Base-by-base conservation (phyloP, 2,797 vertebrate genomes). In the Amblyraja radiata region DNA sequence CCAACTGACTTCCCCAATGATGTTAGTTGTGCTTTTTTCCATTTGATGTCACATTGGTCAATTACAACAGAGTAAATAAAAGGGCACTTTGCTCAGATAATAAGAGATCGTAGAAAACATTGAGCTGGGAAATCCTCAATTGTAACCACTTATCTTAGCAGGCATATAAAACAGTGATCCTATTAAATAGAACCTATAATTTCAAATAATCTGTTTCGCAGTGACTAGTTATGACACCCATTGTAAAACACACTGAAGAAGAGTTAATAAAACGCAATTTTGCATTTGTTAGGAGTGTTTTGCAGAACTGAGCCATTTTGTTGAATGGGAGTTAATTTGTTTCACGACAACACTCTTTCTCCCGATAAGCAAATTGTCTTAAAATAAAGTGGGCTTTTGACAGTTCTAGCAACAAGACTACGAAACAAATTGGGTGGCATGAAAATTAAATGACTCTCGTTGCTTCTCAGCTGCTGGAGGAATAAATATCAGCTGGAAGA, bases 371-470 rank as follows among this genome's bases (percentile, higher is more conserved):
- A 94, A 95, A 73, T 61, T 94, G 96, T 95, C 96, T 96, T 94
- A 95, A 96, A 95, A 94, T 94, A 95, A 94, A 95, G 95, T 39
- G 94, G 63, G 94, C 94, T 95, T 73, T 95, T 96, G 94, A 93
- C 96, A 96, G 96, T 96, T 96, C 96, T 95, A 94, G 95, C 94
- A 93, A 96, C 88, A 94, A 94, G 94, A 96, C 96, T 94, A 94
- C 97, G 95, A 97, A 97, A 91, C 68, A 91, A 65, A 73, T 91
- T 91, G 88, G 88, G 1, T 0, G 68, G 96, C 96, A 97, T 98
- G 97, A 97, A 96, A 98, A 98, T 97, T 97, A 97, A 93, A 93
- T 93, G 96, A 96, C 96, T 96, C 97, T 97, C 97, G 97, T 96
- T 96, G 96, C 95, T 93, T 96, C 96, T 93, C 96, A 96, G 95